These are phyloP conservation scores for Dilophus febrilis DNA, from an alignment of 2,888 invertebrate species.

Conservation along the genomic window DNA sequence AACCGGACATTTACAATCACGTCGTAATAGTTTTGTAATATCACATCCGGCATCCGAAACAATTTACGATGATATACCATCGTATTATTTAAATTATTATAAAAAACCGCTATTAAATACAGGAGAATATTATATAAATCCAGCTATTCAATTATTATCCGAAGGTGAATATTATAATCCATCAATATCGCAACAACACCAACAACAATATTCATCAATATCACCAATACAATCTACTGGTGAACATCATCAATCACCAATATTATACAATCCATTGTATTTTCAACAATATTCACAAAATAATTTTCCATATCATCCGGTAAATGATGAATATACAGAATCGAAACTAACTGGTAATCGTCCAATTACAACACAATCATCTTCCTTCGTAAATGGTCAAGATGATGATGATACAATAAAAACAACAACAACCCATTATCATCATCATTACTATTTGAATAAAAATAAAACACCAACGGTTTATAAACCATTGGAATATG, in stretches of 20 bases:
- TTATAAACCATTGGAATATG: slow-evolving; percentile 1
- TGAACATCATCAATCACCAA: not conserved
- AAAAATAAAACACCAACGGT: slow-evolving; percentile 12
- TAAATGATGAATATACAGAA: not conserved
- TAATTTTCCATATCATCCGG: too few species aligned
- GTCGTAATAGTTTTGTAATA: too few species aligned
- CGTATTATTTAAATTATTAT: too few species aligned
- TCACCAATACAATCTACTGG: too few species aligned
- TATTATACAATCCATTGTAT: not conserved
- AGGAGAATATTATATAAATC: slow-evolving; percentile 21
- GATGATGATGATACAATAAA: too few species aligned
- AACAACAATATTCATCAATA: not conserved
- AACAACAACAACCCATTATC: slow-evolving; percentile 24
- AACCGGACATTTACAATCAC: too few species aligned
- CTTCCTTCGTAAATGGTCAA: too few species aligned
- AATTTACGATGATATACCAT: slow-evolving; percentile 4
- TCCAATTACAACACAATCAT: not conserved
- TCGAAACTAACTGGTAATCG: too few species aligned
- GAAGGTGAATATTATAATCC: too few species aligned
- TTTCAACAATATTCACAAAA: not conserved
- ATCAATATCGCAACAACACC: slow-evolving; percentile 10
- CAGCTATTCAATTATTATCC: not conserved
- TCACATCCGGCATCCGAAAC: not conserved
- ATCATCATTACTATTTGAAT: slow-evolving; percentile 29
- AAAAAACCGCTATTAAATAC: slow-evolving; percentile 9